Base-by-base conservation (phyloP, 2,888 invertebrate species). In the Dioctria linearis region DNA sequence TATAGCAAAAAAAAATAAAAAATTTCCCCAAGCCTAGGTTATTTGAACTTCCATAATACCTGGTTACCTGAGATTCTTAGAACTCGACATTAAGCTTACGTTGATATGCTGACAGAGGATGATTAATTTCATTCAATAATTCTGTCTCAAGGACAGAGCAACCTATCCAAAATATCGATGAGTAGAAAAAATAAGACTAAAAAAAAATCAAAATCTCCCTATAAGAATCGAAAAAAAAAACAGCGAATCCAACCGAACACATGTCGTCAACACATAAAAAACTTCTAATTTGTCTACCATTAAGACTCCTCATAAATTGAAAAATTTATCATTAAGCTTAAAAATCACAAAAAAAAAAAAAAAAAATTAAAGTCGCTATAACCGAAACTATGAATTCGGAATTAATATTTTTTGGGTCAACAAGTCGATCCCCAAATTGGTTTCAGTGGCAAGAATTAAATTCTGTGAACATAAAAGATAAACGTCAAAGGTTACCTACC, bases 371-470 rank as follows among this genome's bases (percentile, higher is more conserved):
- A 25, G 25, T 25, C 25, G 51, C 51, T 11, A 51, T 51, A 9
- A 51, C 51, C 11, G 11, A 51, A 9, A 51, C 6, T 37, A 11
- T 37, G 37, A 39, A 61, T 39, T 11, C 25, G 54, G 37, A 6
- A 61, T 39, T 61, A 61, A 61, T 39, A 61, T 61, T 61, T 61
- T 39, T 39, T 61, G 61, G 61, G 61, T 61, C 61, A 54, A 4
- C 61, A 61, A 39, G 54, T n/a, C 11, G 54, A 54, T 54, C 54
- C 59, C 6, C 61, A 61, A 61, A 51, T 61, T 61, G n/a, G 61
- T 61, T 37, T 5, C 61, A 61, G 37, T 37, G 37, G 61, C 61
- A 25, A n/a, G 39, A 6, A 25, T 39, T 4, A 61, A 13, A 39
- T 61, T 61, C 25, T 11, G 25, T 25, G n/a, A 5, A 5, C n/a